Base-by-base conservation (phyloP, 2,113 vertebrate species). In the Hydrolagus affinis region DNA sequence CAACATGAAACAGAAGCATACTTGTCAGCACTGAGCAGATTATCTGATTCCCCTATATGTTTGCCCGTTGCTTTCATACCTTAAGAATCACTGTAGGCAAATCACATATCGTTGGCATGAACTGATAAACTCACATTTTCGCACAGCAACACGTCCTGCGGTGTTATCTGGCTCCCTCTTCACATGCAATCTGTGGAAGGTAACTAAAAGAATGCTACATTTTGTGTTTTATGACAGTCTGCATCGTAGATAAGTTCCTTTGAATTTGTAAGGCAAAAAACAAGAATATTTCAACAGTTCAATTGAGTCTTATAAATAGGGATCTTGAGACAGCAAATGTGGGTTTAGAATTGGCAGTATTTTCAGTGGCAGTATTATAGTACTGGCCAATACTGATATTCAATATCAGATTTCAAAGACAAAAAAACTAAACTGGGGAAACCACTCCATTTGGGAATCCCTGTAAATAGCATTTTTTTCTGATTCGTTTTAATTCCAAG, bases 101-200 rank as follows among this genome's bases (percentile, higher is more conserved):
- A 83, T 15, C 66, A 62, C 78, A 60, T 83, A 83, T 83, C 78
- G 66, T 60, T 30, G 8, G 62, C 19, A 68, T 30, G 23, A 66
- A 62, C 60, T 30, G 78, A 83, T 83, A 83, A 83, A 83, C 60
- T 83, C 66, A 28, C 78, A 68, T 83, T 83, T 83, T 83, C 78
- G 77, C 78, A 83, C 78, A 19, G 78, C 62, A 83, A 83, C 62
- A 83, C 78, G 78, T 68, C 78, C 56, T 83, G 78, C 21, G 78
- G 78, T 23, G 25, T 83, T 83, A 83, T 83, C 78, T 83, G 60
- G 60, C 62, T 83, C 62, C 78, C 78, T 83, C 78, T 83, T 83
- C 78, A 83, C 78, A 32, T 83, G n/a, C 78, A 83, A 83, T 83
- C 78, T 83, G 60, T 83, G 78, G 78, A 60, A 66, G 62, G 78